These are phyloP conservation scores for Pantherophis guttatus DNA, from an alignment of 2,113 vertebrate species.

Conservation along the genomic window DNA sequence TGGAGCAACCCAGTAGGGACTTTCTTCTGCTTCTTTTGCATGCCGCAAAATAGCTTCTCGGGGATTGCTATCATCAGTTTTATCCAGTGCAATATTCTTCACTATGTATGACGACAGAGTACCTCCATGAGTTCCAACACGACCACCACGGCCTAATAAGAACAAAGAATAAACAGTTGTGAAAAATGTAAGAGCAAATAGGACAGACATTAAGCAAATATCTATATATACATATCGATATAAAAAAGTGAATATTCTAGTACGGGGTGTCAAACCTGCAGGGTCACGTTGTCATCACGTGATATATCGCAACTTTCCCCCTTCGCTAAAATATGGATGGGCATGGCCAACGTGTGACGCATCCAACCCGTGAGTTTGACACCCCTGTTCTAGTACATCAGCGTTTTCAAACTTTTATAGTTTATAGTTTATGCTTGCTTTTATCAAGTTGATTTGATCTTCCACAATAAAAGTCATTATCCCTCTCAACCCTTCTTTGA, in stretches of 20 bases:
- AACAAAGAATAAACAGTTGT: conserved; percentile 13
- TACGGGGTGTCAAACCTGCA: too few relatives aligned
- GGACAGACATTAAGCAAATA: not conserved
- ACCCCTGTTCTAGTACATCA: not conserved
- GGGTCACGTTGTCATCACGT: too few relatives aligned
- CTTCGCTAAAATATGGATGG: too few relatives aligned
- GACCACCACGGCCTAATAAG: conserved; percentile 85
- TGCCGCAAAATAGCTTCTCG: conserved; percentile 95
- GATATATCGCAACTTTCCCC: rapidly evolving
- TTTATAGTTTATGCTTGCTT: not conserved
- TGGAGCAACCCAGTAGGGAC: conserved; percentile 94
- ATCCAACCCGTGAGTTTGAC: too few relatives aligned
- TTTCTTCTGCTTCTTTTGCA: conserved; percentile 87
- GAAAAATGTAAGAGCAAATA: not conserved
- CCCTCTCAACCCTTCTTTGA: not conserved
- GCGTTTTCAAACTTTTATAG: not conserved
- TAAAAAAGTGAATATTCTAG: too few relatives aligned
- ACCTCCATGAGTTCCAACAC: conserved; percentile 92
- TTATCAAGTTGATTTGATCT: not conserved
- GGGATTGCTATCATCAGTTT: conserved; percentile 94
- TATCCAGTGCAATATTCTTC: conserved; percentile 96
- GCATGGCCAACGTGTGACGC: too few relatives aligned
- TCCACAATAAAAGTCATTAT: not conserved
- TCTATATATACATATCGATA: not conserved
- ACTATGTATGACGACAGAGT: conserved; percentile 97